Percentiles rank a stretch among this genome's conserved stretches.
These are phyloP conservation scores for Mongoloraphidia duomilia DNA, from an alignment of 2,888 invertebrate species.

Conservation along the genomic window DNA sequence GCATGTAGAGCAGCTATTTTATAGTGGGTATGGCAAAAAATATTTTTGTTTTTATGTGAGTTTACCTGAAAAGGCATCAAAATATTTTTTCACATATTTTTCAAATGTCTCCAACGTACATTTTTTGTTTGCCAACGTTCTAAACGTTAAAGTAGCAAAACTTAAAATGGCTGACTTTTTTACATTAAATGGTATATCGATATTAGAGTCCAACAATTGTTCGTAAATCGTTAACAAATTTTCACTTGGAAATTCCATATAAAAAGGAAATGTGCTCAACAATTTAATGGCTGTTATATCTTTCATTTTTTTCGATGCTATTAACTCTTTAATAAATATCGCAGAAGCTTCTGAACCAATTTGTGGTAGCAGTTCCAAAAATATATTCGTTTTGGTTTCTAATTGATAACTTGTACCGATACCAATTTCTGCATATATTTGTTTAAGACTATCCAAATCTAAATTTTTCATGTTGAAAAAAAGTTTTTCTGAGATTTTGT, in stretches of 20 bases:
- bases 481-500: slow-evolving; percentile 4
- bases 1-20: no score
- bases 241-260: slow-evolving; percentile 43
- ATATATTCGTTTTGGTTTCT: slow-evolving; percentile 59
- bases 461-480: slow-evolving; percentile 28
- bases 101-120: slow-evolving; percentile 51
- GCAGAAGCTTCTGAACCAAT: slow-evolving; percentile 51
- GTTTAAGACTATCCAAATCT: slow-evolving; percentile 27
- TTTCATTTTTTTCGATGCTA: slow-evolving; percentile 44
- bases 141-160: slow-evolving; percentile 52
- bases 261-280: slow-evolving; percentile 53
- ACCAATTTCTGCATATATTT: slow-evolving; percentile 40
- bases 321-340: slow-evolving; percentile 46
- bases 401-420: slow-evolving; percentile 59
- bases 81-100: slow-evolving; percentile 53
- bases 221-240: slow-evolving; percentile 42
- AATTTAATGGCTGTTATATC: slow-evolving; percentile 49
- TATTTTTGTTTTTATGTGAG: no score
- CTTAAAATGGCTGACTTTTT: slow-evolving; percentile 52
- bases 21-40: no score
- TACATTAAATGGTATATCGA: slow-evolving; percentile 33
- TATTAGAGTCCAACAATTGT: slow-evolving; percentile 29
- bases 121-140: slow-evolving; percentile 36
- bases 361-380: slow-evolving; percentile 55
- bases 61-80: slow-evolving; percentile 54